A percentile compares a stretch with the other conserved stretches of the same genome.
These are phyloP conservation scores for Sinosuthora webbiana DNA, from an alignment of 2,113 vertebrate genomes.

Conservation along the genomic window DNA sequence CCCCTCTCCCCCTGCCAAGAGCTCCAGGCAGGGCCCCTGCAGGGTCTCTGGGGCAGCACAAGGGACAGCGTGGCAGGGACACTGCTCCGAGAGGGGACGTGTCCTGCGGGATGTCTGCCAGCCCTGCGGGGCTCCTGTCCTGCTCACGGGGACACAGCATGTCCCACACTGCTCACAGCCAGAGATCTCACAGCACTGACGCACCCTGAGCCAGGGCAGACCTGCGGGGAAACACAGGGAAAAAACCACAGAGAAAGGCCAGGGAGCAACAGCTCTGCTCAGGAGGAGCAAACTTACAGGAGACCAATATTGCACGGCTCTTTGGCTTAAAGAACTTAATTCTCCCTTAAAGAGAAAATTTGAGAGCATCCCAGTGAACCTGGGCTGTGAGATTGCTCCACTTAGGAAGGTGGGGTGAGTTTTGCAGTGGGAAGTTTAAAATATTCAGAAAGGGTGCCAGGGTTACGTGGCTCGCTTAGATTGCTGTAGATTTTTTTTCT, in stretches of 20 bases:
- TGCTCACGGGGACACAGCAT: rapidly evolving
- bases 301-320: background rate
- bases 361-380: background rate
- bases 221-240: background rate
- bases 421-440: background rate
- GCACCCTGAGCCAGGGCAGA: background rate
- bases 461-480: background rate
- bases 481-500: background rate
- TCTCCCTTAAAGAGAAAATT: background rate
- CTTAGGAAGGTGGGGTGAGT: background rate
- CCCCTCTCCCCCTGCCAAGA: background rate
- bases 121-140: background rate
- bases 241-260: background rate
- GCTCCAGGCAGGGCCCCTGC: background rate
- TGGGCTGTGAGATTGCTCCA: background rate
- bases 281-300: rapidly evolving
- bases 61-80: background rate
- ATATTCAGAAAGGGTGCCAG: background rate
- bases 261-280: background rate
- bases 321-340: background rate
- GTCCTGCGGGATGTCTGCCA: background rate
- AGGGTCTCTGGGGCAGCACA: background rate
- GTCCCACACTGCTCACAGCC: background rate
- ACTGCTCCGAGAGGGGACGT: background rate
- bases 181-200: background rate